These are phyloP conservation scores for Coenobita brevimanus DNA, from an alignment of 1,140 invertebrate species.

Conservation along the genomic window DNA sequence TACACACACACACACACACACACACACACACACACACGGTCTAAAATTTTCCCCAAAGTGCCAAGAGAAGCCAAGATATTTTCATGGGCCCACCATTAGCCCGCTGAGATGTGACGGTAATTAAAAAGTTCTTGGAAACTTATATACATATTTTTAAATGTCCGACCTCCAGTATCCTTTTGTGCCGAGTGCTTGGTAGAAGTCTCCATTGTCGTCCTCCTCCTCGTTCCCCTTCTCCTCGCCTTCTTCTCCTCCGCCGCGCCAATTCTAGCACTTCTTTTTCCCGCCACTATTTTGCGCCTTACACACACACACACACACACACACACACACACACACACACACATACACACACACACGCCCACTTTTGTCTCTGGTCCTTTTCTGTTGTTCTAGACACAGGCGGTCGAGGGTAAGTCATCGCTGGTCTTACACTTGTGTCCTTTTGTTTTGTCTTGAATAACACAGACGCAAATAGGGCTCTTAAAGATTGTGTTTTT, in stretches of 20 bases:
- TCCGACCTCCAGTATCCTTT: constrained; percentile 31
- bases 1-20: neutral
- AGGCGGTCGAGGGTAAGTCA: no score
- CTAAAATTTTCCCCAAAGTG: constrained; percentile 3
- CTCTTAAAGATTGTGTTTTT: no score
- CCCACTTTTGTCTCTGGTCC: no score
- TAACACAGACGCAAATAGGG: no score
- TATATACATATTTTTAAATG: constrained; percentile 54
- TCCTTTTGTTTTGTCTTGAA: no score
- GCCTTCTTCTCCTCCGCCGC: neutral
- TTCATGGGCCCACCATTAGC: constrained; percentile 47
- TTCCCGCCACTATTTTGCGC: neutral
- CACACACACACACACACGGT: no score
- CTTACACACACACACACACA: constrained; percentile 19
- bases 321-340: constrained; percentile 23
- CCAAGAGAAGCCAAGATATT: constrained; percentile 42
- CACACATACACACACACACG: neutral
- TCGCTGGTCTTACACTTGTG: no score
- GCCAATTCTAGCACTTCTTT: neutral
- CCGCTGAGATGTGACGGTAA: constrained; percentile 49
- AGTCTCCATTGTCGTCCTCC: constrained; percentile 17
- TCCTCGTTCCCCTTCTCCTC: neutral
- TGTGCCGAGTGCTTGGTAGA: constrained; percentile 6
- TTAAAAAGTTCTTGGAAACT: constrained; percentile 50
- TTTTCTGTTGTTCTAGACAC: no score